A percentile compares a stretch with the other conserved stretches of the same genome.
Evolutionary conservation across 2,797 vertebrate species (phyloP).

Genomic region (Clarias fuscus): DNA sequence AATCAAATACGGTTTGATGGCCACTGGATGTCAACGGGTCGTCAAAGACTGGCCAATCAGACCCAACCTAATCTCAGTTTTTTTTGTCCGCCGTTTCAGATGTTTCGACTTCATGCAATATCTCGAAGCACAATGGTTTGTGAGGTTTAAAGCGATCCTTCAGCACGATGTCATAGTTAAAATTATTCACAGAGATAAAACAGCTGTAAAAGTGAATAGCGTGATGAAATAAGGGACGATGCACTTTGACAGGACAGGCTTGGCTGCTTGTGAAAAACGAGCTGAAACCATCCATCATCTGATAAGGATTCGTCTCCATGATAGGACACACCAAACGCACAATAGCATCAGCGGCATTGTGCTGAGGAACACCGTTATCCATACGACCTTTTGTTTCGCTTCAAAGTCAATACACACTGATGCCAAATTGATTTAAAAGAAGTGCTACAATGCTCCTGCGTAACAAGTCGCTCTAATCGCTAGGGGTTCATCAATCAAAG

Average conservation of each 20-base stretch:
- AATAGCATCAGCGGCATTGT: background rate
- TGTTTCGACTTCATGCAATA: background rate
- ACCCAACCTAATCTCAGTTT: background rate
- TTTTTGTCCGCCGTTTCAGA: background rate
- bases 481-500: background rate
- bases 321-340: background rate
- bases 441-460: background rate
- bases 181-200: conserved; percentile 6
- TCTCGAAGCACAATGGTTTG: background rate
- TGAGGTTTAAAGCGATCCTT: background rate
- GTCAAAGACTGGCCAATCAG: background rate
- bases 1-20: background rate
- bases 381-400: background rate
- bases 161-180: background rate
- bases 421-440: background rate
- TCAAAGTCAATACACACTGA: background rate
- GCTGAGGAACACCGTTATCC: background rate
- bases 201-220: background rate
- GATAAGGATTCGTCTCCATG: background rate
- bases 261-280: background rate
- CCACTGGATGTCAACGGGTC: background rate
- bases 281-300: background rate
- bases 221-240: background rate
- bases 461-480: background rate
- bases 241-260: background rate